Conservation (phyloP, 92 coral and sea anemone genomes). For the Plumapathes pennacea region DNA sequence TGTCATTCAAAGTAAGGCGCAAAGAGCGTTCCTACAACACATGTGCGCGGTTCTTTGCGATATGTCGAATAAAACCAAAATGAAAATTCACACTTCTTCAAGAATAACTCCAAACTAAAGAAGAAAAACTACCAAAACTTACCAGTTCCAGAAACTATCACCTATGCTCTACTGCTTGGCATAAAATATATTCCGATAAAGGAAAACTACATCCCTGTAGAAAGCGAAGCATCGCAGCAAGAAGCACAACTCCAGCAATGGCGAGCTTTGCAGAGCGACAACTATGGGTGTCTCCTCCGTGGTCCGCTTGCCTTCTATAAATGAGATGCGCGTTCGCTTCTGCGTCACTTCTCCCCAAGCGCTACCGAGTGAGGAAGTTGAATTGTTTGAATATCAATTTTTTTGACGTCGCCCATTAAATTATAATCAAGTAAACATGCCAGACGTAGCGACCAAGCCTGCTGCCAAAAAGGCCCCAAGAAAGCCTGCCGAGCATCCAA, state of each 20-base stretch:
- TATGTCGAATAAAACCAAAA: slow-evolving; percentile 75
- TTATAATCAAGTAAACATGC: slow-evolving; percentile 84
- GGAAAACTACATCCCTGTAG: slow-evolving; percentile 19
- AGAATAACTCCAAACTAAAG: slow-evolving; percentile 5
- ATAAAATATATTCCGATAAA: slow-evolving; percentile 12
- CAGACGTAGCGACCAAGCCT: slow-evolving; percentile 39
- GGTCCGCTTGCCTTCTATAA: slow-evolving; percentile 93
- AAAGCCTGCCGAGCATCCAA: slow-evolving; percentile 90
- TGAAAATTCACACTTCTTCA: slow-evolving; percentile 53
- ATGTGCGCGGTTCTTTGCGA: slow-evolving; percentile 62
- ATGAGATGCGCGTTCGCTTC: slow-evolving; percentile 86
- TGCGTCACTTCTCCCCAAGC: slow-evolving; percentile 99
- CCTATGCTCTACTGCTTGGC: slow-evolving; percentile 27
- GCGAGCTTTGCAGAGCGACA: slow-evolving; percentile 74
- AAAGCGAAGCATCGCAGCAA: slow-evolving; percentile 52
- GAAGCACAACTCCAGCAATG: slow-evolving; percentile 97
- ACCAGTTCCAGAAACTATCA: slow-evolving; percentile 44
- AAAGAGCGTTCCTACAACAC: background rate
- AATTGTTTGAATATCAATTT: slow-evolving; percentile 58
- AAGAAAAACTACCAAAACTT: slow-evolving; percentile 4
- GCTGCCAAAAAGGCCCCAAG: slow-evolving; percentile 51
- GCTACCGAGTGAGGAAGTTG: slow-evolving; percentile 70
- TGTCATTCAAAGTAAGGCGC: slow-evolving; percentile 20
- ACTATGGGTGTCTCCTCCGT: slow-evolving; percentile 90
- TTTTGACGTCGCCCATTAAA: slow-evolving; percentile 37